Percentiles rank a stretch among this genome's conserved stretches.
These are phyloP conservation scores for Congeria kusceri DNA, from an alignment of 2,888 invertebrate genomes.

Conservation along the genomic window DNA sequence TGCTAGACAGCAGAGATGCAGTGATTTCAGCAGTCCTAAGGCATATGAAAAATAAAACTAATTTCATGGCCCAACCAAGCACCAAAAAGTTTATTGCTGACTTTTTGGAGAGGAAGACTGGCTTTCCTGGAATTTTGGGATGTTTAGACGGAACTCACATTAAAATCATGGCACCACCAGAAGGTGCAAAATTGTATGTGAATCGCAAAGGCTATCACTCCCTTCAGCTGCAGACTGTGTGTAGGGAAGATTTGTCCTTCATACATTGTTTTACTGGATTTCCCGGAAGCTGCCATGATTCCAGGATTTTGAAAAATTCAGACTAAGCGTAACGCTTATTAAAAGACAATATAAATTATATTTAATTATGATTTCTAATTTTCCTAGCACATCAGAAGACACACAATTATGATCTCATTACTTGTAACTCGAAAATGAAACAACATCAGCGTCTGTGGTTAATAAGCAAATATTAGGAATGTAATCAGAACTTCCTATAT, in stretches of 20 bases:
- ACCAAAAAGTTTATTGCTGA: slow-evolving; percentile 18
- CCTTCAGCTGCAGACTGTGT: slow-evolving; percentile 41
- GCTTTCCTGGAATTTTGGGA: slow-evolving; percentile 43
- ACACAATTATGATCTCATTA: no score
- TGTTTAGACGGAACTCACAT: slow-evolving; percentile 50
- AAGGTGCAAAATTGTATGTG: slow-evolving; percentile 52
- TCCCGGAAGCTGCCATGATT: slow-evolving; percentile 57
- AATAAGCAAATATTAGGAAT: no score
- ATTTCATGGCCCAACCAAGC: slow-evolving; percentile 30
- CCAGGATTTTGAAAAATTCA: no score
- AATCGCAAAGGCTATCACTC: slow-evolving; percentile 56
- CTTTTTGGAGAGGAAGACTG: slow-evolving; percentile 32
- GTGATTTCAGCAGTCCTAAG: slow-evolving; percentile 32
- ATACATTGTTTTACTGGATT: slow-evolving; percentile 40
- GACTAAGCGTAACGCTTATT: no score
- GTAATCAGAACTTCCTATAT: no score
- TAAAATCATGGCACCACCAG: slow-evolving; percentile 36
- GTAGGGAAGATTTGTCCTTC: slow-evolving; percentile 30
- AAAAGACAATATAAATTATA: no score
- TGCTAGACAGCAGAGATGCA: slow-evolving; percentile 33
- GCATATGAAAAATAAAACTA: slow-evolving; percentile 39
- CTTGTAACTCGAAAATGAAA: no score
- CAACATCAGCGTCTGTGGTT: no score
- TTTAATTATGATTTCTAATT: no score
- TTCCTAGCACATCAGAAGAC: no score